Conservation (phyloP, 2,113 vertebrate genomes). For the Candoia aspera region DNA sequence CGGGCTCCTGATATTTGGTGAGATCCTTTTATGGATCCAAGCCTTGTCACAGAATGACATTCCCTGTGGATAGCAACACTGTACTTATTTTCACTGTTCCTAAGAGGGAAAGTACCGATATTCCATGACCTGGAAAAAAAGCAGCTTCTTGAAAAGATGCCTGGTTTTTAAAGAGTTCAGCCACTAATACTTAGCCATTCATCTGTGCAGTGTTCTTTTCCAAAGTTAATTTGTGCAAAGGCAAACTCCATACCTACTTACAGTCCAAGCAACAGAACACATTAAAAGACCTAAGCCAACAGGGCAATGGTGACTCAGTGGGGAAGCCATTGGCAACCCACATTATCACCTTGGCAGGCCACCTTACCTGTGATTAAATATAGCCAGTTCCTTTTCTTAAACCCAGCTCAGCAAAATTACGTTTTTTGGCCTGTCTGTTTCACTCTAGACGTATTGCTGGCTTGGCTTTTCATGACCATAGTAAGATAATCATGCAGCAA, state of each 20-base stretch:
- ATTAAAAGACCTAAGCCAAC: constrained; percentile 54
- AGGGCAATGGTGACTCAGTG: constrained; percentile 23
- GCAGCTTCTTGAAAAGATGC: constrained; percentile 31
- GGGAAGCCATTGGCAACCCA: constrained; percentile 47
- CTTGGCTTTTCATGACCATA: background rate
- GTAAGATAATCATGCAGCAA: constrained; percentile 21
- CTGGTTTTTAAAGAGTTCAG: constrained; percentile 16
- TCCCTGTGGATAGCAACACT: background rate
- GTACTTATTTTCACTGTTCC: constrained; percentile 4
- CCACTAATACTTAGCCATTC: constrained; percentile 38
- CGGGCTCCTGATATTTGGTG: background rate
- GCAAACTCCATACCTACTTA: constrained; percentile 31
- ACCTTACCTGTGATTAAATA: constrained; percentile 62
- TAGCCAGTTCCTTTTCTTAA: constrained; percentile 56
- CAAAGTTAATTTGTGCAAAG: constrained; percentile 52
- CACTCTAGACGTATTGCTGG: background rate
- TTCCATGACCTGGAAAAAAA: constrained; percentile 28
- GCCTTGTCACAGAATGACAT: background rate
- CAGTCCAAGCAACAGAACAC: constrained; percentile 52
- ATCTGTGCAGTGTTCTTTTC: constrained; percentile 30
- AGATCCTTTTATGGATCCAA: background rate
- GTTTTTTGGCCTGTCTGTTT: background rate
- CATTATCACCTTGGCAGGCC: constrained; percentile 33
- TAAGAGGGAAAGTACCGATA: constrained; percentile 13
- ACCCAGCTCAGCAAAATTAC: background rate